Evolutionary conservation across 2,113 vertebrate species (phyloP), one percentile per base, ranked within the genome.

Genomic region (Leptodactylus fuscus): DNA sequence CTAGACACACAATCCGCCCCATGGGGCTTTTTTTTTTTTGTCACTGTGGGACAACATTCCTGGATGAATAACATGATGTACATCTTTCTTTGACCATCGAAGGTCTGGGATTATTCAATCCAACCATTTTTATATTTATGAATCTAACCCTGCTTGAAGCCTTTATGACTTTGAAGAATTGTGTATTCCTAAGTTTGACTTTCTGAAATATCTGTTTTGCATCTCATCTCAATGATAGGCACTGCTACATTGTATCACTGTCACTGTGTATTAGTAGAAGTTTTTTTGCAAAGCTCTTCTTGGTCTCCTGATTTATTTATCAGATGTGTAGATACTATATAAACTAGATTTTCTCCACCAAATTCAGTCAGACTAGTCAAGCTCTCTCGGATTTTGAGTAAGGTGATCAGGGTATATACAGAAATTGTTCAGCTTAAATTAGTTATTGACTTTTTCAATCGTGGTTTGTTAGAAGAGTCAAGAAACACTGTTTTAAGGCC

Each of bases 51-150:
- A 27, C 55, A 12, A 65, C 55, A 29, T 46, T 46, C 16, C 38
- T 4, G 62, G 71, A 29, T 74, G 55, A 58, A 81, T 81, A 38
- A 65, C 58, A 46, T 62, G 60, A 81, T 13, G 58, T n/a, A 48
- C 41, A 27, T 67, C 38, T 81, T 62, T 44, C 58, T 41, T 18
- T 81, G 79, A 81, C 79, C 55, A 29, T 27, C 24, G 4, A 6
- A 24, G 41, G 20, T 10, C 15, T 44, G 79, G 41, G 38, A 81
- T 62, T 81, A 81, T 65, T 62, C 12, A 81, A 65, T 44, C 32
- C 77, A 80, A 80, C 29, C 53, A 15, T 18, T 81, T 81, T 81
- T 62, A 81, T 62, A 81, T 81, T 60, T 62, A 81, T 81, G 36
- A 81, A 65, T 44, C n/a, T 62, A 32, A 81, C 58, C 27, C 15